A percentile compares a stretch with the other conserved stretches of the same genome.
Conservation (phyloP, 2,888 invertebrate genomes). For the Calliopum simillimum region DNA sequence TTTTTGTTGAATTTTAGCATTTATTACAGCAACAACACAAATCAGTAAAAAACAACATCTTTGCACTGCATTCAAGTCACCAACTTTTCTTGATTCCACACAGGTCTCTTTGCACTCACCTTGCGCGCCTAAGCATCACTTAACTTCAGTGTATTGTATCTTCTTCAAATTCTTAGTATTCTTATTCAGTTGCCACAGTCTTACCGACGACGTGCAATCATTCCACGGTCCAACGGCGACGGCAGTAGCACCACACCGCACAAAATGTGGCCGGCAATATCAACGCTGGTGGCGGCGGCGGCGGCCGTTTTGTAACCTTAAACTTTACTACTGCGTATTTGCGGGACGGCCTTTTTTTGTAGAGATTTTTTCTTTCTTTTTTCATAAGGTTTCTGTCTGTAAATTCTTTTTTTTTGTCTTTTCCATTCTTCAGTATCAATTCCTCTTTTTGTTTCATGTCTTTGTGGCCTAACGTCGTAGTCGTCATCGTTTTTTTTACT, state of each 20-base stretch:
- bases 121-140: not conserved
- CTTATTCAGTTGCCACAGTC: not conserved
- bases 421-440: too few species aligned
- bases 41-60: too few species aligned
- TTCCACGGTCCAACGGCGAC: not conserved
- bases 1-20: too few species aligned
- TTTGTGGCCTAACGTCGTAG: not conserved
- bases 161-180: constrained; percentile 12
- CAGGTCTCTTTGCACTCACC: not conserved
- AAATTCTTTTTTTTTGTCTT: not conserved
- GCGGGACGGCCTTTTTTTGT: not conserved
- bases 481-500: not conserved
- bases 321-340: constrained; percentile 20
- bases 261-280: not conserved
- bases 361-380: not conserved
- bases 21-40: too few species aligned
- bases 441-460: not conserved
- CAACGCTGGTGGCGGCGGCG: constrained; percentile 27
- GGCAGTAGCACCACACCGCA: not conserved
- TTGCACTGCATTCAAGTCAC: not conserved
- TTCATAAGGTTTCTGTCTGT: not conserved
- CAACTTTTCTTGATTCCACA: not conserved
- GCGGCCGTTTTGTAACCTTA: constrained; percentile 27
- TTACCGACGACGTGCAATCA: not conserved
- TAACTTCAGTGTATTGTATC: not conserved